phyloP scores from a whole-genome alignment of 2,888 invertebrate species.

The Cheilosia urbana region DNA sequence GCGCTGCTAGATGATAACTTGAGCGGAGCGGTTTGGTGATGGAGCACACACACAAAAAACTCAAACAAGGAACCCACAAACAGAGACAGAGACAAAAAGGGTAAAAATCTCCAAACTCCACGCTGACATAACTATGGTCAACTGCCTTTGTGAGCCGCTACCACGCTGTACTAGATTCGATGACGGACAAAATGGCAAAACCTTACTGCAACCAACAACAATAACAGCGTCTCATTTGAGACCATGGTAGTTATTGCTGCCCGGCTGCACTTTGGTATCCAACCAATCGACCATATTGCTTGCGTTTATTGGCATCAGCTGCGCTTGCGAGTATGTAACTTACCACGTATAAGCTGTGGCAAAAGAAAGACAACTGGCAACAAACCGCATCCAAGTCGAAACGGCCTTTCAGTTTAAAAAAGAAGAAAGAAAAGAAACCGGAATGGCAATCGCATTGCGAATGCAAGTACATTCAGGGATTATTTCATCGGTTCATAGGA shows the following conservation, averaged over 20 bases:
- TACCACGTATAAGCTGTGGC: slow-evolving; percentile 16
- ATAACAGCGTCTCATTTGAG: slow-evolving; percentile 31
- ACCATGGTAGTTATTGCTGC: slow-evolving; percentile 28
- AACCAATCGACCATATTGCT: slow-evolving; percentile 62
- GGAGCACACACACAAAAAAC: slow-evolving; percentile 30
- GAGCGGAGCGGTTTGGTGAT: slow-evolving; percentile 46
- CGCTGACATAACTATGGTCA: slow-evolving; percentile 73
- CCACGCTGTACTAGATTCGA: slow-evolving; percentile 53
- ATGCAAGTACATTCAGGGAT: slow-evolving; percentile 13
- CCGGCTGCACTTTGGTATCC: slow-evolving; percentile 54
- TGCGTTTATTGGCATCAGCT: slow-evolving; percentile 71
- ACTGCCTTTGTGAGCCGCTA: slow-evolving; percentile 55
- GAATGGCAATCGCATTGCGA: slow-evolving; percentile 30
- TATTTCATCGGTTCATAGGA: slow-evolving; percentile 28
- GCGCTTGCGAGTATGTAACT: slow-evolving; percentile 43
- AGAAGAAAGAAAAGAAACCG: no score
- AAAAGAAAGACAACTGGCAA: slow-evolving; percentile 21
- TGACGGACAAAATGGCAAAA: slow-evolving; percentile 41
- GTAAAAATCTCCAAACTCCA: slow-evolving; percentile 70
- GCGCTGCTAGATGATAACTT: slow-evolving; percentile 54
- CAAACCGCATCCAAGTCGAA: slow-evolving; percentile 31
- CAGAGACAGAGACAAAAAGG: slow-evolving; percentile 64
- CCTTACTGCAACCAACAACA: slow-evolving; percentile 22
- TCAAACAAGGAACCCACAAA: slow-evolving; percentile 50
- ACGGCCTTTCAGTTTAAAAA: slow-evolving; percentile 20